Conservation (phyloP, 2,797 vertebrate species). For the Rhinatrema bivittatum region DNA sequence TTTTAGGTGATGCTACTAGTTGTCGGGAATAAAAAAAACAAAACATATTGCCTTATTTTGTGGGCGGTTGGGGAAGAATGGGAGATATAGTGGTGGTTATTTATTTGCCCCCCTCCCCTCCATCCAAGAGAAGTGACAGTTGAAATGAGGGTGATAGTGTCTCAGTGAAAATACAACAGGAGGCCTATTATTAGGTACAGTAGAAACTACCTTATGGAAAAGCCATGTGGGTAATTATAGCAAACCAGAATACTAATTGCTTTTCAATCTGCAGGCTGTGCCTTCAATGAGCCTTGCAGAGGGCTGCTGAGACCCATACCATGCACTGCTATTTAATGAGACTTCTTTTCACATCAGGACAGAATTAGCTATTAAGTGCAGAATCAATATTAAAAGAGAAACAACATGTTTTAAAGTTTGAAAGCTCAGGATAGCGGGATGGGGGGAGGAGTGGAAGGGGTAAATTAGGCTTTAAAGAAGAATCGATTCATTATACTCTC, state of each 20-base stretch:
- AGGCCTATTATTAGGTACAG: slow-evolving; percentile 59
- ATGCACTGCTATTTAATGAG: slow-evolving; percentile 40
- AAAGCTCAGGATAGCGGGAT: background rate
- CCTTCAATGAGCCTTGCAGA: slow-evolving; percentile 42
- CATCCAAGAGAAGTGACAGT: slow-evolving; percentile 39
- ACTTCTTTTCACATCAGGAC: slow-evolving; percentile 35
- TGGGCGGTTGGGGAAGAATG: slow-evolving; percentile 3
- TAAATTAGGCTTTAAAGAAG: too few relatives aligned
- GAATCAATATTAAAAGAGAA: slow-evolving; percentile 13
- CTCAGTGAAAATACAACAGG: too few relatives aligned
- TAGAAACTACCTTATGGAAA: slow-evolving; percentile 44
- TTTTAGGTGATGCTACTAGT: slow-evolving; percentile 41
- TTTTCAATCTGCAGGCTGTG: slow-evolving; percentile 61
- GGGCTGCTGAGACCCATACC: slow-evolving; percentile 16
- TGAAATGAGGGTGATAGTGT: too few relatives aligned
- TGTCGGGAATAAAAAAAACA: too few relatives aligned
- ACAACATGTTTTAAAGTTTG: slow-evolving; percentile 6
- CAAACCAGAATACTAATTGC: slow-evolving; percentile 61
- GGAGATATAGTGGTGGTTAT: slow-evolving; percentile 40
- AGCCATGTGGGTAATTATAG: slow-evolving; percentile 62
- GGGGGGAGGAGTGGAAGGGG: too few relatives aligned
- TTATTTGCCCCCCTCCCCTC: too few relatives aligned
- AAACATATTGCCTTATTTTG: slow-evolving; percentile 23
- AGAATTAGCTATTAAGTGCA: slow-evolving; percentile 21
- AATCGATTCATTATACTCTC: too few relatives aligned